phyloP scores from a whole-genome alignment of 2,888 invertebrate genomes.

The Brachyptera risi region DNA sequence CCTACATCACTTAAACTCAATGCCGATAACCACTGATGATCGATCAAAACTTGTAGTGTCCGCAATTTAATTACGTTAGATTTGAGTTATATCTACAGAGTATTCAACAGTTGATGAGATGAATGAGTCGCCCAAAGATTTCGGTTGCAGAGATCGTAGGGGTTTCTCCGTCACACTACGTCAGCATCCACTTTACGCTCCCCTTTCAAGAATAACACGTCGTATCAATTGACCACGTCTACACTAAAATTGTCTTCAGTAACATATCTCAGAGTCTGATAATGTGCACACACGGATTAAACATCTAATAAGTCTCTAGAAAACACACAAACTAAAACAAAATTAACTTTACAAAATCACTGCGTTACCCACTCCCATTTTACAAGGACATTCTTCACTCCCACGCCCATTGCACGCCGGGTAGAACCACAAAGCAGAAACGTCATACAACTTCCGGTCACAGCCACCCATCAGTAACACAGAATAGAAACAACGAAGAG shows the following conservation, averaged over 20 bases:
- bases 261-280: not conserved
- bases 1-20: not conserved
- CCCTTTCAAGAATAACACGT: conserved; percentile 3
- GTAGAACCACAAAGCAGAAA: conserved; percentile 21
- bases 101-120: not conserved
- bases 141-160: conserved; percentile 7
- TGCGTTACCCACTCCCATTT: conserved; percentile 30
- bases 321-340: conserved; percentile 14
- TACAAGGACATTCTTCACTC: conserved; percentile 31
- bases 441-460: conserved; percentile 27
- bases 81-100: not conserved
- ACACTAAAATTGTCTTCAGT: not conserved
- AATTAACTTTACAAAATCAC: conserved; percentile 25
- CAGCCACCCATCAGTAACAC: too few relatives aligned
- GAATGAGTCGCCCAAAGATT: not conserved
- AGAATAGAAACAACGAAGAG: too few relatives aligned
- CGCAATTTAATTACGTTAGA: not conserved
- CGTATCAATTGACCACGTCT: not conserved
- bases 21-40: not conserved
- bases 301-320: not conserved
- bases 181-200: conserved; percentile 27
- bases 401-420: conserved; percentile 32
- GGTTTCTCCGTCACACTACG: conserved; percentile 14
- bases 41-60: not conserved
- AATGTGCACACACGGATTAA: not conserved